phyloP scores from a whole-genome alignment of 2,113 vertebrate species.

The Fregata magnificens region DNA sequence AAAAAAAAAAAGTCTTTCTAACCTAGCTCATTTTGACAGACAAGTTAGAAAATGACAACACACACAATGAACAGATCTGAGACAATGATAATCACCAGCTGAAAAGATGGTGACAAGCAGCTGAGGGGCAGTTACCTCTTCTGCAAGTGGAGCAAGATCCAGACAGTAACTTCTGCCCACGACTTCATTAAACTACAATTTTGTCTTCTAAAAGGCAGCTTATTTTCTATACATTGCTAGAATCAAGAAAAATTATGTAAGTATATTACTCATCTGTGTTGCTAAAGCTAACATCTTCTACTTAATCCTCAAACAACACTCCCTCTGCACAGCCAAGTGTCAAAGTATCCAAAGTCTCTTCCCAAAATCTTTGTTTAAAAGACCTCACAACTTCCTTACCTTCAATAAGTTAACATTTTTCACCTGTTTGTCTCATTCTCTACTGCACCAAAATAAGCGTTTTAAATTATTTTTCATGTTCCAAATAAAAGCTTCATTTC shows the following conservation, averaged over 20 bases:
- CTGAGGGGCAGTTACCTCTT: background rate
- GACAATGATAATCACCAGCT: background rate
- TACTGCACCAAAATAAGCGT: background rate
- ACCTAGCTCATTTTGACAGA: conserved; percentile 28
- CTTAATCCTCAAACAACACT: background rate
- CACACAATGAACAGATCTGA: background rate
- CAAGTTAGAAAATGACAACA: conserved; percentile 13
- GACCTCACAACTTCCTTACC: background rate
- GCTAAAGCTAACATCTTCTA: background rate
- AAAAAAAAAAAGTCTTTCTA: background rate
- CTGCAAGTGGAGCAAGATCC: background rate
- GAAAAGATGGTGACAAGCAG: conserved; percentile 16
- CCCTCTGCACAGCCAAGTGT: background rate
- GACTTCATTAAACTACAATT: background rate
- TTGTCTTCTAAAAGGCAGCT: background rate
- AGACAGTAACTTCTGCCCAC: background rate
- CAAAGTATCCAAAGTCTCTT: background rate
- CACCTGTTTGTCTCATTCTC: background rate
- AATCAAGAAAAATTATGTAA: background rate
- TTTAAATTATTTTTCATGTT: background rate
- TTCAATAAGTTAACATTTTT: background rate
- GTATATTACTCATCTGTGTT: background rate
- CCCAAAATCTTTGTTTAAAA: background rate
- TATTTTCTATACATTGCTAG: background rate
- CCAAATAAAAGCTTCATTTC: background rate